A percentile compares a stretch with the other conserved stretches of the same genome.
phyloP scores from a whole-genome alignment of 2,113 vertebrate species.

The Vulpes vulpes region DNA sequence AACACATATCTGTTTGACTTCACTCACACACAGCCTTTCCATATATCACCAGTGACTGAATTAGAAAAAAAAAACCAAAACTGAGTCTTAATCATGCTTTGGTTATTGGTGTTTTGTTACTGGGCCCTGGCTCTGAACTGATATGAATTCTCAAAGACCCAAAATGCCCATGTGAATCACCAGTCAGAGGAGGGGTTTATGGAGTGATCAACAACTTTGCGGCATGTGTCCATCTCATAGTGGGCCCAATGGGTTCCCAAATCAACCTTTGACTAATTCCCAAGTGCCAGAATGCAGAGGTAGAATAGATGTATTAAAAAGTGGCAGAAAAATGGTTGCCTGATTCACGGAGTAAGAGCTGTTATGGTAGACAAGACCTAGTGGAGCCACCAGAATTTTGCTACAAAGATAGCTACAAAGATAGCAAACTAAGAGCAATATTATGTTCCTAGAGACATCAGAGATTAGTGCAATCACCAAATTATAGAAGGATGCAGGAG shows the following conservation, averaged over 20 bases:
- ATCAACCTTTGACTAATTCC: neutral
- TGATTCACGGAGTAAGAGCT: neutral
- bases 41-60: neutral
- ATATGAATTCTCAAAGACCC: neutral
- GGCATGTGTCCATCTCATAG: neutral
- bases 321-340: neutral
- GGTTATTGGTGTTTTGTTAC: neutral
- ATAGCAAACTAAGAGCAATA: neutral
- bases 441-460: neutral
- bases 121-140: neutral
- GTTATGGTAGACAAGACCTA: neutral
- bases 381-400: too few species aligned
- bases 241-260: neutral
- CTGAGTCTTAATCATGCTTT: neutral
- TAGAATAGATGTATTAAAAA: neutral
- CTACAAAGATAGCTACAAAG: neutral
- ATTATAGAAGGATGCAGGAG: neutral
- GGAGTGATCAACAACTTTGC: neutral
- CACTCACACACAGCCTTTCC: neutral
- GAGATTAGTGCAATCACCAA: neutral
- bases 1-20: neutral
- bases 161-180: neutral
- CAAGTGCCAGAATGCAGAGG: neutral
- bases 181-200: neutral
- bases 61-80: neutral